Evolutionary conservation across 2,113 vertebrate species (phyloP).

Genomic region (Hyaena hyaena): DNA sequence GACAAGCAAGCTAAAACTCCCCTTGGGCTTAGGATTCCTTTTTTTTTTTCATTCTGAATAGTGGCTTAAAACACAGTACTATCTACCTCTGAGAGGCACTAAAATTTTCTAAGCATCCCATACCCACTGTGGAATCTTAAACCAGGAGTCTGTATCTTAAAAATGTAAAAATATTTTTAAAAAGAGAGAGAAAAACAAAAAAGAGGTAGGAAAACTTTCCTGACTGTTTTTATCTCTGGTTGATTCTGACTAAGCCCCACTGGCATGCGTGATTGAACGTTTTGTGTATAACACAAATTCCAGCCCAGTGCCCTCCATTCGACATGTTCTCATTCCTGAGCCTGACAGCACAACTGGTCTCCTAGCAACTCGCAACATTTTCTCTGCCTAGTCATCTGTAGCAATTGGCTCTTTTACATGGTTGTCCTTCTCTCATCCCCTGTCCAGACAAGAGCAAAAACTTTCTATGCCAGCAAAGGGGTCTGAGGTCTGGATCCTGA

Average conservation of each 20-base stretch:
- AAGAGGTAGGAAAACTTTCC: not conserved
- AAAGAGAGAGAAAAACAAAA: not conserved
- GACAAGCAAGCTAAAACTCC: slow-evolving; percentile 1
- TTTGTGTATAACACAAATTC: slow-evolving; percentile 59
- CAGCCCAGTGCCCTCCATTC: slow-evolving; percentile 56
- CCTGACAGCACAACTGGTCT: slow-evolving; percentile 48
- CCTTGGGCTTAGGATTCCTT: not conserved
- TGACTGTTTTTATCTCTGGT: not conserved
- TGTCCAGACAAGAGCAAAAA: slow-evolving; percentile 34
- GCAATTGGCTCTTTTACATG: slow-evolving; percentile 39
- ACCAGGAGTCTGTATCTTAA: not conserved
- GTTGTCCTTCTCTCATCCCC: not conserved
- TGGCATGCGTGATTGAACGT: slow-evolving; percentile 53
- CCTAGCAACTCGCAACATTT: slow-evolving; percentile 73
- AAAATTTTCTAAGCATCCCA: not conserved
- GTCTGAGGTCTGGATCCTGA: not conserved
- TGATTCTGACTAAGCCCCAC: slow-evolving; percentile 60
- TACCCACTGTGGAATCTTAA: not conserved
- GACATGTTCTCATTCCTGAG: slow-evolving; percentile 58
- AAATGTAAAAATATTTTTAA: not conserved
- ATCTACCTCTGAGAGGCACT: not conserved
- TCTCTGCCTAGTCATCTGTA: slow-evolving; percentile 71
- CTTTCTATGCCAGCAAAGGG: not conserved
- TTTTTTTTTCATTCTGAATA: not conserved
- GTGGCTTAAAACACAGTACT: not conserved